These are phyloP conservation scores for Alethe castanea DNA, from an alignment of 2,113 vertebrate species.

Conservation along the genomic window DNA sequence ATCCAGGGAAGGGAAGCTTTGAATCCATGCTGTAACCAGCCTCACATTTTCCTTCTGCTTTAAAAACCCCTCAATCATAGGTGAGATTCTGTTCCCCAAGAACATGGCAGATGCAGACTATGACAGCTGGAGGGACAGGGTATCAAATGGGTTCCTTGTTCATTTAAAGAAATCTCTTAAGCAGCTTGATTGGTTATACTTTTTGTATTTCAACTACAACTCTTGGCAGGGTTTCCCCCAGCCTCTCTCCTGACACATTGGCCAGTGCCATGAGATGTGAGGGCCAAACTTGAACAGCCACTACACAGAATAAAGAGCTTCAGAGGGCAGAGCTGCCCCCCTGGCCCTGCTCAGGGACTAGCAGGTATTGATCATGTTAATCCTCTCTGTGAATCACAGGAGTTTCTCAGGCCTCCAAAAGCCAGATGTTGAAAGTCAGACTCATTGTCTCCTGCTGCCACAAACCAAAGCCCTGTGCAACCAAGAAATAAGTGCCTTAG, in stretches of 20 bases:
- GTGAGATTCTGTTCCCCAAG: background rate
- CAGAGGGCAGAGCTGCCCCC: background rate
- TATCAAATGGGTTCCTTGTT: rapidly evolving
- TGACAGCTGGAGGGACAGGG: background rate
- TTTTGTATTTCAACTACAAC: background rate
- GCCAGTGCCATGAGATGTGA: background rate
- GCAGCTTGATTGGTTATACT: background rate
- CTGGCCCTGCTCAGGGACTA: background rate
- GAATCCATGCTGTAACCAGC: rapidly evolving
- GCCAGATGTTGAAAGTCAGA: background rate
- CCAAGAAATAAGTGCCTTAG: background rate
- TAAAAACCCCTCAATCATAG: background rate
- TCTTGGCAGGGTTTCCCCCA: background rate
- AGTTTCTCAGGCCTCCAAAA: background rate
- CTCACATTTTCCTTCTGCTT: background rate
- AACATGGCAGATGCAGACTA: background rate
- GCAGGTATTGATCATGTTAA: background rate
- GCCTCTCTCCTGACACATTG: rapidly evolving
- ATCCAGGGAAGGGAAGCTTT: background rate
- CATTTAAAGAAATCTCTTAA: background rate
- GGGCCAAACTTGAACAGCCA: rapidly evolving
- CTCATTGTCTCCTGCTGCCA: background rate
- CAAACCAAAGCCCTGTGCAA: background rate
- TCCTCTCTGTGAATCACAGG: background rate
- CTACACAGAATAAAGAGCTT: background rate